Evolutionary conservation across 1,140 invertebrate genomes (phyloP), one percentile per base, ranked within the genome.

Genomic region (Drosophila santomea): DNA sequence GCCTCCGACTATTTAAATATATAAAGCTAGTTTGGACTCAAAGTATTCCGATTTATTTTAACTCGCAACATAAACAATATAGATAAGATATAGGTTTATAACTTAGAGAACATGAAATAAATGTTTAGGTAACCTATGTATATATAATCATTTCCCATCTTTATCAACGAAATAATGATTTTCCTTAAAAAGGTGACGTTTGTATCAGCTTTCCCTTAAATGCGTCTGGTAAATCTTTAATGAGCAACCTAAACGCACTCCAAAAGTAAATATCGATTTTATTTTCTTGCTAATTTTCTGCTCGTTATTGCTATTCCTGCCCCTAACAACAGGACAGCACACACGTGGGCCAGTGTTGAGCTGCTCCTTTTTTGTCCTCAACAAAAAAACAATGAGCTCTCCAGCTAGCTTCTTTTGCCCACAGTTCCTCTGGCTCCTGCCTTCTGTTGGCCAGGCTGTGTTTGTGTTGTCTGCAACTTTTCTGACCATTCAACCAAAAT

Each of bases 401-500:
- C 23, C 28, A 47, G 54, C 25, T 45, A 67, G 47, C 32, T 55
- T 69, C 36, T 54, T 17, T 28, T 20, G 35, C 58, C 51, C 25
- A 48, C 12, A 7, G 12, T 15, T 38, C 44, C 35, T 54, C 51
- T 41, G 11, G 45, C 20, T 35, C 15, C 41, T 50, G 59, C 45
- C 44, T 58, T 80, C 52, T 62, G 64, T 67, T 80, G 57, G 68
- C 68, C 61, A 32, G 69, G 47, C 61, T 72, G 44, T 59, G 77
- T 79, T 79, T 80, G 57, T 74, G 61, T 74, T 80, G 77, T 55
- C 77, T 75, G 62, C 60, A 81, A 81, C 81, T 84, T 84, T 74
- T 81, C 60, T 86, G 68, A 81, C 82, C 82, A 84, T 86, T 84
- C 74, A 74, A 78, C 67, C 59, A 73, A 81, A 86, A 84, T 64